These are phyloP conservation scores for Myripristis murdjan DNA, from an alignment of 2,797 vertebrate genomes.

Conservation along the genomic window DNA sequence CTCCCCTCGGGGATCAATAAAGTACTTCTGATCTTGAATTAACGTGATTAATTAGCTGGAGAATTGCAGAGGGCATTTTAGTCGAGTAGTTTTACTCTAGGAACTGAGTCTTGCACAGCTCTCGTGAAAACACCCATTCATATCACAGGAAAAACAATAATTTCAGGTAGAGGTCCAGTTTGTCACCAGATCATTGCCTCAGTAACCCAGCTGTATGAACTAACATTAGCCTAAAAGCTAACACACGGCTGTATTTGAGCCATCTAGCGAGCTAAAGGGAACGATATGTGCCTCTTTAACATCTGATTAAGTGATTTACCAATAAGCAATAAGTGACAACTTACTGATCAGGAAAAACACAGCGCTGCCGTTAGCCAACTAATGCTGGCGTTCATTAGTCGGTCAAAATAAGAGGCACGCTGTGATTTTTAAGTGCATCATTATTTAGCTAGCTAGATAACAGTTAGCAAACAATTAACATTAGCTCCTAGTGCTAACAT, in stretches of 20 bases:
- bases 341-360: neutral
- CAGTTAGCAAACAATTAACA: neutral
- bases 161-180: neutral
- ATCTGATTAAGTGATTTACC: neutral
- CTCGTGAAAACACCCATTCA: neutral
- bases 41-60: too few species aligned
- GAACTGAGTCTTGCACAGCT: too few species aligned
- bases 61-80: too few species aligned
- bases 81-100: too few species aligned
- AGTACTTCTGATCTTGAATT: too few species aligned
- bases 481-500: neutral
- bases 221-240: neutral
- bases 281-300: too few species aligned
- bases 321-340: neutral
- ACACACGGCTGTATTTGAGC: neutral
- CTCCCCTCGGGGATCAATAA: too few species aligned
- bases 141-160: neutral
- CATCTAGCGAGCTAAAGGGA: neutral
- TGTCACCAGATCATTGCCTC: neutral
- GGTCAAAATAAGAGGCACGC: neutral
- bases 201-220: too few species aligned
- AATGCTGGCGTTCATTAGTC: neutral
- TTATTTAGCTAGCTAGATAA: neutral
- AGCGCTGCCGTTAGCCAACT: neutral
- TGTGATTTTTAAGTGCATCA: neutral